Percentiles rank a stretch among this genome's conserved stretches.
Evolutionary conservation across 2,797 vertebrate genomes (phyloP).

Genomic region (Ptychadena robeensis): DNA sequence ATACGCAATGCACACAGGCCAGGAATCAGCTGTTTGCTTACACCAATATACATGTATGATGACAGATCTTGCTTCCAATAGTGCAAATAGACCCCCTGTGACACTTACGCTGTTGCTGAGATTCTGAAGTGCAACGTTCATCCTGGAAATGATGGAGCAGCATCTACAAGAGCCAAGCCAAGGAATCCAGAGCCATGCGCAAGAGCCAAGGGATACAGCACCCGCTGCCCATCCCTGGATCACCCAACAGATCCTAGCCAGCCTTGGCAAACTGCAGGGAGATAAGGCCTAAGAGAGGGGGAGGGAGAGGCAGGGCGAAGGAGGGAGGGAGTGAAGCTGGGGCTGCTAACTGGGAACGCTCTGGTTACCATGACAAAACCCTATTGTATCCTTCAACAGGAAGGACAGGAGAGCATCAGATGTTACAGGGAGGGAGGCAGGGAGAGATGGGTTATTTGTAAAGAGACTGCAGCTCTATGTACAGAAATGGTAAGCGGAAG

Average conservation of each 20-base stretch:
- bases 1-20: background rate
- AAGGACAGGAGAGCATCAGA: conserved; percentile 62
- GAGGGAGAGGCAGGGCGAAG: conserved; percentile 54
- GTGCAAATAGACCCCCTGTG: conserved; percentile 2
- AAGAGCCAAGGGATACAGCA: conserved; percentile 47
- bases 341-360: conserved; percentile 57
- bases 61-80: conserved; percentile 14
- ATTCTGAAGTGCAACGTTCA: conserved; percentile 94
- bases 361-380: conserved; percentile 62
- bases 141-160: conserved; percentile 75
- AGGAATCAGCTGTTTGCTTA: background rate
- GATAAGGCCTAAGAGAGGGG: conserved; percentile 56
- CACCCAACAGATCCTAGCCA: conserved; percentile 44
- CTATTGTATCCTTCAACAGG: conserved; percentile 62
- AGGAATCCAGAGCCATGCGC: conserved; percentile 54
- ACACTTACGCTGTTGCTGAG: conserved; percentile 87
- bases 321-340: conserved; percentile 46
- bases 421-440: conserved; percentile 43
- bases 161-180: conserved; percentile 63
- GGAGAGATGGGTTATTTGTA: conserved; percentile 16
- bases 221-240: conserved; percentile 55
- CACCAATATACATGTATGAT: conserved; percentile 7
- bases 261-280: conserved; percentile 56
- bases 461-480: conserved; percentile 5
- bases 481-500: background rate